Conservation (phyloP, 2,888 invertebrate species). For the Sturmia bella region DNA sequence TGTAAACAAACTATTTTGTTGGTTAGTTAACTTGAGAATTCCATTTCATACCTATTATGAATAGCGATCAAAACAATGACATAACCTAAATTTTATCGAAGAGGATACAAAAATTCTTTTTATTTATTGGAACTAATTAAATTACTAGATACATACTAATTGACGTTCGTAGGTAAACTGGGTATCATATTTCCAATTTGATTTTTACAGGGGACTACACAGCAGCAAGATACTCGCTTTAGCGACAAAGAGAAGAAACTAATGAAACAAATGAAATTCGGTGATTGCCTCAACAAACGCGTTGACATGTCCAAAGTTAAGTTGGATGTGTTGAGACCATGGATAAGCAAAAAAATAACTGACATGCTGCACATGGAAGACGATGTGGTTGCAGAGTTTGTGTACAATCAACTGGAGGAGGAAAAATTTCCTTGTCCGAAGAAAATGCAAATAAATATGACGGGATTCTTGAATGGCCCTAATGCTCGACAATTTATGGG, state of each 20-base stretch:
- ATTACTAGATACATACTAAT: too few species aligned
- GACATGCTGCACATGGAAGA: constrained; percentile 98
- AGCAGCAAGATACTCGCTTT: constrained; percentile 99
- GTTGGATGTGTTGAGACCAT: constrained; percentile 98
- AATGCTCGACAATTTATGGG: constrained; percentile 99
- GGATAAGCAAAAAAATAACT: constrained; percentile 98
- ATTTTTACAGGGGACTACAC: constrained; percentile 92
- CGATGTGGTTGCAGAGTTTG: constrained; percentile 99
- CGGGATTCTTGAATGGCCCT: constrained; percentile 98
- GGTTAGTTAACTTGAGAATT: too few species aligned
- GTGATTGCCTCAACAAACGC: constrained; percentile 95
- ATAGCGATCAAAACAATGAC: too few species aligned
- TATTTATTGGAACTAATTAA: too few species aligned
- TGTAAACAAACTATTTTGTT: too few species aligned
- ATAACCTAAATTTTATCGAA: too few species aligned
- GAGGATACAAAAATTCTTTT: too few species aligned
- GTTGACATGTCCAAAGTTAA: constrained; percentile 99
- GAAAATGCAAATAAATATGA: constrained; percentile 99
- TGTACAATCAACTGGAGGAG: constrained; percentile 97
- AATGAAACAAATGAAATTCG: constrained; percentile 99
- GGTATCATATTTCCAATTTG: too few species aligned
- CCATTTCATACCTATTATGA: too few species aligned
- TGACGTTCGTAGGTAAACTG: too few species aligned
- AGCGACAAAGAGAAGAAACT: constrained; percentile 99
- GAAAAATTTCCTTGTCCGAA: constrained; percentile 98